Percentiles rank a stretch among this genome's conserved stretches.
Conservation (phyloP, 2,888 invertebrate genomes). For the Drosophila austrosaltans region DNA sequence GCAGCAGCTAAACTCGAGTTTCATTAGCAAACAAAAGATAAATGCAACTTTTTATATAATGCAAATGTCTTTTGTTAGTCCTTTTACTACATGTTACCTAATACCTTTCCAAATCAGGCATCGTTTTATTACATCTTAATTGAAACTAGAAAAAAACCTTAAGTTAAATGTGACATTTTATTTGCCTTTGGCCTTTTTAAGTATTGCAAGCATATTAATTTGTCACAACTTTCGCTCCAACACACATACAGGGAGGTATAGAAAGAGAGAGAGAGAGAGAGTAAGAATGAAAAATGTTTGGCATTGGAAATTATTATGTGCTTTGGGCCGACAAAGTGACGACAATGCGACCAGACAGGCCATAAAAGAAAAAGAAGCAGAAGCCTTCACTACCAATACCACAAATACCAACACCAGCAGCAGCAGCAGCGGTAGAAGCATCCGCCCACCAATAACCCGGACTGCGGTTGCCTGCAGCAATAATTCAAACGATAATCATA, state of each 20-base stretch:
- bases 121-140: neutral
- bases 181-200: neutral
- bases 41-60: no score
- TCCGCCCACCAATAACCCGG: conserved; percentile 28
- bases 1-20: no score
- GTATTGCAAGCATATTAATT: conserved; percentile 64
- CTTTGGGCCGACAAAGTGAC: conserved; percentile 70
- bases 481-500: conserved; percentile 77
- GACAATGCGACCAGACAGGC: conserved; percentile 68
- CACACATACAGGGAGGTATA: neutral
- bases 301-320: conserved; percentile 61
- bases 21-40: no score
- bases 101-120: no score
- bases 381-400: conserved; percentile 10
- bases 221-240: conserved; percentile 47
- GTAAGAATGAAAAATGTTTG: conserved; percentile 45
- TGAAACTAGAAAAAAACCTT: neutral
- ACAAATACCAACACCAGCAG: conserved; percentile 5
- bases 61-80: no score
- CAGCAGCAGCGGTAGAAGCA: neutral
- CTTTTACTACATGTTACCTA: no score
- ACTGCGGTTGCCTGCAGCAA: conserved; percentile 71
- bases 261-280: neutral
- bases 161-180: neutral
- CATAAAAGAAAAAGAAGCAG: conserved; percentile 39